phyloP scores from a whole-genome alignment of 2,797 vertebrate genomes.

The Gymnothorax reevesii region DNA sequence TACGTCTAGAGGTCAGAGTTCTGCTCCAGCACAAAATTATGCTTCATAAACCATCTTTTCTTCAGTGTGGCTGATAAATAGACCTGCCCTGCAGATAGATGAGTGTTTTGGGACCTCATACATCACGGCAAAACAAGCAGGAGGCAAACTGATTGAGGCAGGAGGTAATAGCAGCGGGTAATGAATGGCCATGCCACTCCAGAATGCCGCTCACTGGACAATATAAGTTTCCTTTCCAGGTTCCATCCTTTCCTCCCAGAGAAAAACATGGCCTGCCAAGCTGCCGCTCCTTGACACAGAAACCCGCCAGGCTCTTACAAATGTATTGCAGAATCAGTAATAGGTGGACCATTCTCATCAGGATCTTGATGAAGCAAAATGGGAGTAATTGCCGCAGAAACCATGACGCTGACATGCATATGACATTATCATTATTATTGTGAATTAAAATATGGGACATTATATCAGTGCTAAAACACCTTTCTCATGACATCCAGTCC shows the following conservation, averaged over 20 bases:
- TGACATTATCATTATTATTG: too few relatives aligned
- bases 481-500: too few relatives aligned
- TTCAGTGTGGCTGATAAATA: conserved; percentile 70
- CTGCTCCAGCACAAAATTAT: conserved; percentile 66
- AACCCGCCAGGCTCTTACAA: background rate
- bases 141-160: conserved; percentile 60
- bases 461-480: too few relatives aligned
- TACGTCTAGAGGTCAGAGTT: conserved; percentile 61
- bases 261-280: background rate
- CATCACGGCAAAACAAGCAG: conserved; percentile 71
- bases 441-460: too few relatives aligned
- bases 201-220: conserved; percentile 18
- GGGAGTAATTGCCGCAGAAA: too few relatives aligned
- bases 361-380: too few relatives aligned
- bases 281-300: background rate
- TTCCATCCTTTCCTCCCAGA: background rate
- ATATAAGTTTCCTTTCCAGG: background rate
- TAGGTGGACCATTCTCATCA: too few relatives aligned
- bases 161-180: conserved; percentile 47
- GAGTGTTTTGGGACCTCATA: conserved; percentile 65
- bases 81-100: conserved; percentile 75
- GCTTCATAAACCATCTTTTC: conserved; percentile 68
- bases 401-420: too few relatives aligned
- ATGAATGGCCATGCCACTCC: conserved; percentile 37
- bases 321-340: background rate